phyloP scores from a whole-genome alignment of 1,140 invertebrate species.

The Drosophila funebris region DNA sequence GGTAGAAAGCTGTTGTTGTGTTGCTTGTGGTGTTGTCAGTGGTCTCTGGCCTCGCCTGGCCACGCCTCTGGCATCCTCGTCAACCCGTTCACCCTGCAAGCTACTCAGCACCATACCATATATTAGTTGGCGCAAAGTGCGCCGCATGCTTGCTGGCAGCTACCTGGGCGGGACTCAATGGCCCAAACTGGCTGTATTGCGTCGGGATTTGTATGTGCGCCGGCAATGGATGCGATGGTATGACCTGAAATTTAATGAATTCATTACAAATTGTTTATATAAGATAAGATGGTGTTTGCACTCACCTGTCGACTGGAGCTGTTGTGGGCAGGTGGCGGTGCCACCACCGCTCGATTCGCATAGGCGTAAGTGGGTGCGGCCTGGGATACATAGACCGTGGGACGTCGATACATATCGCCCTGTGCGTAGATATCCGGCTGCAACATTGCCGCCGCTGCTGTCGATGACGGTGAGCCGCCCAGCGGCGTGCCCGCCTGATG shows the following conservation, averaged over 20 bases:
- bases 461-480: slow-evolving; percentile 76
- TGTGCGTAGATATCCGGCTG: slow-evolving; percentile 85
- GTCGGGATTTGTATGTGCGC: slow-evolving; percentile 92
- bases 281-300: neutral
- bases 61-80: slow-evolving; percentile 31
- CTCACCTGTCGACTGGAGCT: slow-evolving; percentile 90
- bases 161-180: slow-evolving; percentile 89
- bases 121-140: slow-evolving; percentile 88
- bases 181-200: slow-evolving; percentile 86
- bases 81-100: slow-evolving; percentile 54
- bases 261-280: no score
- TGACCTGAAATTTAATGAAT: slow-evolving; percentile 52
- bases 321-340: slow-evolving; percentile 93
- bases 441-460: slow-evolving; percentile 83
- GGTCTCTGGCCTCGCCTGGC: slow-evolving; percentile 2
- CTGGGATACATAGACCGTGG: slow-evolving; percentile 86
- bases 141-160: slow-evolving; percentile 86
- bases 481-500: slow-evolving; percentile 82
- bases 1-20: slow-evolving; percentile 14
- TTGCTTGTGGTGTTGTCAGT: slow-evolving; percentile 32
- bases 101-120: slow-evolving; percentile 90
- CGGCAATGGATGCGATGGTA: slow-evolving; percentile 90
- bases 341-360: slow-evolving; percentile 88
- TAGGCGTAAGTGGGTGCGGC: slow-evolving; percentile 78
- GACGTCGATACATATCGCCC: slow-evolving; percentile 86